Evolutionary conservation across 2,113 vertebrate genomes (phyloP).

Genomic region (Psilopsiagon aurifrons): DNA sequence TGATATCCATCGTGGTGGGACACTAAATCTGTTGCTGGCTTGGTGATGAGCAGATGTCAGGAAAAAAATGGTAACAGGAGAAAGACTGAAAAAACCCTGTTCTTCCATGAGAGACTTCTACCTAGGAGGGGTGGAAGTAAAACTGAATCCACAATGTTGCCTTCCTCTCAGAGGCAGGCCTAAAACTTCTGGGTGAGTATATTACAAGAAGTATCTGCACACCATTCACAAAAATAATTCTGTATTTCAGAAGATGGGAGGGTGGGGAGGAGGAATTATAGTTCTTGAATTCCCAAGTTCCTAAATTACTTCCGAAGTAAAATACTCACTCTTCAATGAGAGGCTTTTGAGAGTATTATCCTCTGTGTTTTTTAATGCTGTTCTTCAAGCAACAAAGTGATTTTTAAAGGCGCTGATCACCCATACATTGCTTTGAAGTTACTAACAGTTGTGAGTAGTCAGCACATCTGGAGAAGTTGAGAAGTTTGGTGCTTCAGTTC

Average conservation of each 20-base stretch:
- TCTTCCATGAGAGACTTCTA: background rate
- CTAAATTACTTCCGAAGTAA: background rate
- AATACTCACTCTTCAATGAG: background rate
- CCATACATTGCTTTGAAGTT: background rate
- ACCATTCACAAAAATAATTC: background rate
- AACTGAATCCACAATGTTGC: background rate
- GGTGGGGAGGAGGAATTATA: background rate
- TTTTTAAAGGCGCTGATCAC: background rate
- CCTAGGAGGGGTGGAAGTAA: background rate
- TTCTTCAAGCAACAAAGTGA: background rate
- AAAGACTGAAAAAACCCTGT: background rate
- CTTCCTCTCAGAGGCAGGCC: background rate
- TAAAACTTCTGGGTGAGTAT: background rate
- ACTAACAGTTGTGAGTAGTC: background rate
- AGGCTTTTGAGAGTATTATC: background rate
- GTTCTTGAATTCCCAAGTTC: background rate
- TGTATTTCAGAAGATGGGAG: background rate
- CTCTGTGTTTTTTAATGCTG: background rate
- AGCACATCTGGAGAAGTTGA: background rate
- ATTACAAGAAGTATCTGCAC: background rate
- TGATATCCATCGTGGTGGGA: background rate
- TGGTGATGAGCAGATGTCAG: background rate
- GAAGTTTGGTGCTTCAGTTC: background rate
- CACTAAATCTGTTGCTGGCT: background rate
- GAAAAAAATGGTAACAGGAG: background rate